Base-by-base conservation (phyloP, 1,140 invertebrate genomes). In the Zelostemma sp. region DNA sequence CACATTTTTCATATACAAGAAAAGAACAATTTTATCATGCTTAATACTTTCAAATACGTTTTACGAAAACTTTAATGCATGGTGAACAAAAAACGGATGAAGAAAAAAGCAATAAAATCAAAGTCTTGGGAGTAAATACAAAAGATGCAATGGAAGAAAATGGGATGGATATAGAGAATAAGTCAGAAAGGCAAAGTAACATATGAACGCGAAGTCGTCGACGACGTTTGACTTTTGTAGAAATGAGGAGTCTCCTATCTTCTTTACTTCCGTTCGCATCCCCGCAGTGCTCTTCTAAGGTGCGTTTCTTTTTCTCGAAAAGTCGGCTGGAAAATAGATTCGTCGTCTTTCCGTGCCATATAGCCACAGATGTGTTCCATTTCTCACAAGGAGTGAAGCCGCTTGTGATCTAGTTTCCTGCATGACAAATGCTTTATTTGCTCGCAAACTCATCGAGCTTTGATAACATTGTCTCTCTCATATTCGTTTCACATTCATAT, bases 281-380 rank as follows among this genome's bases (percentile, higher is more conserved):
- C 21, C 46, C 31, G 19, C 56, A 46, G 21, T 51, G 45, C 49
- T 49, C 58, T 60, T 49, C 19, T 9, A 2, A 21, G n/a, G 50
- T 49, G 18, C 63, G 19, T 46, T 33, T 68, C 40, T 57, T 48
- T 43, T 21, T 21, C 43, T 33, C 15, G 17, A 17, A 49, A 35
- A 59, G 33, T 59, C 47, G 33, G 4, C 17, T 12, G 21, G 38
- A 59, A 61, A 53, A 58, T 65, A 57, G 48, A 61, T 60, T 64
- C 33, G 43, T 45, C 21, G 33, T 33, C 45, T 53, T 56, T 69
- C 69, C 72, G 70, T 69, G 67, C 45, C 60, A 70, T 74, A 74
- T 74, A 66, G 57, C 59, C 61, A 21, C 46, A 61, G 65, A 59
- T 66, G 49, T 51, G 63, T 61, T 62, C 47, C 65, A 72, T 67